A percentile compares a stretch with the other conserved stretches of the same genome.
Conservation (phyloP, 2,113 vertebrate species). For the Psilopogon haemacephalus region DNA sequence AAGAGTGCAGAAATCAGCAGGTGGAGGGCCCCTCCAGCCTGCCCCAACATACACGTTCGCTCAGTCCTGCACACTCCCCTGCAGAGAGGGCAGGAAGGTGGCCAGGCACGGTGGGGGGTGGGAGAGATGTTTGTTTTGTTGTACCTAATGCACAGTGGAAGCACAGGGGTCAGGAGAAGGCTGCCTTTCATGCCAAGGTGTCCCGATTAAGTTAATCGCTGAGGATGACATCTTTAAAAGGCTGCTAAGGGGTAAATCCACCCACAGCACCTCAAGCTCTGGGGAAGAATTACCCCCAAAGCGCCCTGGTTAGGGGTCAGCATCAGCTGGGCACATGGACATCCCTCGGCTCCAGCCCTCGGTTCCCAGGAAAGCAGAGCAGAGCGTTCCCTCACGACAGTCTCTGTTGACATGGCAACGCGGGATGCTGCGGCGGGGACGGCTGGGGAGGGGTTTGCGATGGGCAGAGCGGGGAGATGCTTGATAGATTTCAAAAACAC, state of each 20-base stretch:
- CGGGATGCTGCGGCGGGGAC: conserved; percentile 16
- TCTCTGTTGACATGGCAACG: conserved; percentile 49
- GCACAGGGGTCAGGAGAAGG: background rate
- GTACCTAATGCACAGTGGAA: background rate
- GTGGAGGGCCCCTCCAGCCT: background rate
- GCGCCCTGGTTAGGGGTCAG: background rate
- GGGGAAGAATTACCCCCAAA: background rate
- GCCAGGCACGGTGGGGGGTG: background rate
- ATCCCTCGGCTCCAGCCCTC: background rate
- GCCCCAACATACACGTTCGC: fast-evolving
- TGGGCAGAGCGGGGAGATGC: background rate
- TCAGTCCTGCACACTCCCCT: background rate
- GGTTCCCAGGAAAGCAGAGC: background rate
- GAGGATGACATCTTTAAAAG: background rate
- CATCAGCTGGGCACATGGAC: background rate
- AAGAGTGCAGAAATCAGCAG: background rate
- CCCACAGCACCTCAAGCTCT: background rate
- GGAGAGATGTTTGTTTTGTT: background rate
- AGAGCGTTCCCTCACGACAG: background rate
- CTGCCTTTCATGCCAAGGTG: background rate
- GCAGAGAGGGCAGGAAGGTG: background rate
- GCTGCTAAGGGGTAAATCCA: background rate
- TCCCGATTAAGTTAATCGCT: background rate
- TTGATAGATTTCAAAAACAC: background rate
- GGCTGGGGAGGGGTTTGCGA: background rate